Base-by-base conservation (phyloP, 1,140 invertebrate genomes). In the Dufourea novaeangliae region DNA sequence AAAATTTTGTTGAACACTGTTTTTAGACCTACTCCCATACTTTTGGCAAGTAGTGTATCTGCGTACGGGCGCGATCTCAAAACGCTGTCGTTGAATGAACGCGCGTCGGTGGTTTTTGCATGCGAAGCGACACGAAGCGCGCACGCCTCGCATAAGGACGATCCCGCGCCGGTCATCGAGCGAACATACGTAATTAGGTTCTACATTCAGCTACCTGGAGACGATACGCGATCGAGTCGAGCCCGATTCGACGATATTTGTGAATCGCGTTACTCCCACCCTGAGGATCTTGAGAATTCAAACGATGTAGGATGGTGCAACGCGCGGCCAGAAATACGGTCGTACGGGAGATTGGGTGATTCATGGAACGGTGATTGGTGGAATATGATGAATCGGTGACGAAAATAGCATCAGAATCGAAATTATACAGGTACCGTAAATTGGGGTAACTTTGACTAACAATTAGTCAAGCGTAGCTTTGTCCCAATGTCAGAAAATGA, bases 61-160 rank as follows among this genome's bases (percentile, higher is more conserved):
- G 64, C 39, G 69, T 41, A 34, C 57, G 17, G n/a, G n/a, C n/a
- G 37, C 72, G 25, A 66, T 81, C 79, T 52, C 70, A 57, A 82
- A 82, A 82, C 54, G 50, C 27, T 56, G 64, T 39, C 32, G 69
- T 57, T 71, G 37, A 54, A 64, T 73, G 70, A 64, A 73, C 52
- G 22, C 29, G 25, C n/a, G n/a, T n/a, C n/a, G 34, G 59, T 22
- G 34, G 32, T 64, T 39, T 14, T 63, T 27, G 32, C 61, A 54
- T 73, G 34, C 59, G 44, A 52, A 52, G 27, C 59, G 25, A 64
- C 25, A 20, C 44, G 14, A 22, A 3, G 44, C 25, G 46, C 8
- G 46, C 8, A n/a, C 59, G 44, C 12, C 61, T 41, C 52, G 70
- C 59, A 73, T 39, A 12, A 32, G 17, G 22, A 64, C 11, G 61